Percentiles rank a stretch among this genome's conserved stretches.
phyloP scores from a whole-genome alignment of 2,113 vertebrate species.

The Zonotrichia leucophrys region DNA sequence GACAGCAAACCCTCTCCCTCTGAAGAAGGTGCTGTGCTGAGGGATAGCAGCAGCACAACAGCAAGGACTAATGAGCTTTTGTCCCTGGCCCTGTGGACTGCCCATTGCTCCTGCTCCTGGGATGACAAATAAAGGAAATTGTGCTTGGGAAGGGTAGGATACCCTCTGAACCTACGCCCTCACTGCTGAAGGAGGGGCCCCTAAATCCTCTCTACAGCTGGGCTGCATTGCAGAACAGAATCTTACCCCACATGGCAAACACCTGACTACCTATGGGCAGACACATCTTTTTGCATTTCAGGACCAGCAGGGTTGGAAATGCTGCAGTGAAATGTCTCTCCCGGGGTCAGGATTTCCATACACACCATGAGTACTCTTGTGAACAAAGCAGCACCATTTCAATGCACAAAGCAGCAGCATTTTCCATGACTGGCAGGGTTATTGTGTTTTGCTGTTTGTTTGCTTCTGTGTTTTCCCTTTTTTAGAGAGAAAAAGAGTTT shows the following conservation, averaged over 20 bases:
- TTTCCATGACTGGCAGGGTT: not conserved
- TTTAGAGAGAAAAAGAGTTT: not conserved
- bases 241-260: accelerated
- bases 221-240: not conserved
- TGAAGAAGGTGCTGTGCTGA: not conserved
- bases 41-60: not conserved
- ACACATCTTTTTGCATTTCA: not conserved
- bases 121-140: not conserved
- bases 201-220: not conserved
- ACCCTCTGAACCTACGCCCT: not conserved
- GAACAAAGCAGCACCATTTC: not conserved
- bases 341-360: not conserved
- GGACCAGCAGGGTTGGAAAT: not conserved
- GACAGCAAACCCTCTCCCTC: not conserved
- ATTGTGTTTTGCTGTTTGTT: conserved; percentile 6
- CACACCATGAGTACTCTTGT: not conserved
- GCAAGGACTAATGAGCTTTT: not conserved
- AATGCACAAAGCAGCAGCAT: not conserved
- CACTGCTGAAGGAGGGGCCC: not conserved
- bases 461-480: not conserved
- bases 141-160: not conserved
- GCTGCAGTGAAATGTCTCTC: not conserved
- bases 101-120: not conserved
- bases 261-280: not conserved
- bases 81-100: not conserved